Conservation (phyloP, 2,888 invertebrate species). For the Oscheius sp. region DNA sequence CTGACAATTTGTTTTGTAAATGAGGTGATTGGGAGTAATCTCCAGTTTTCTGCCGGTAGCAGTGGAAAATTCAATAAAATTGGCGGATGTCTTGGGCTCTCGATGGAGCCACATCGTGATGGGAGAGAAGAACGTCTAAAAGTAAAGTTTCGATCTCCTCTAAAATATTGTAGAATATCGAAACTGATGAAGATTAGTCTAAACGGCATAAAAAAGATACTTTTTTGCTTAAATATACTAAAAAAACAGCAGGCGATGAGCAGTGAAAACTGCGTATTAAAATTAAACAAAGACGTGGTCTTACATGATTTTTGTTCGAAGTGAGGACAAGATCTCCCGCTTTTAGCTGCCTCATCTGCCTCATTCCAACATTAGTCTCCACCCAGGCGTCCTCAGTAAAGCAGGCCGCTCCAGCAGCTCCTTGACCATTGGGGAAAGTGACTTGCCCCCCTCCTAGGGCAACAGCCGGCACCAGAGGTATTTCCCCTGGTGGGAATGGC, state of each 20-base stretch:
- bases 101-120: slow-evolving; percentile 7
- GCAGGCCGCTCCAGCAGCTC: slow-evolving; percentile 32
- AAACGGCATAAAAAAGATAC: slow-evolving; percentile 6
- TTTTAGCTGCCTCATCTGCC: neutral
- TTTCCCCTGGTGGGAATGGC: too few species aligned
- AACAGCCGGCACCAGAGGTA: too few species aligned
- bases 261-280: too few species aligned
- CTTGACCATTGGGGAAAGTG: neutral
- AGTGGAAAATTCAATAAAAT: slow-evolving; percentile 43
- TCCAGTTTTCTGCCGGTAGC: slow-evolving; percentile 40
- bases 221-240: neutral
- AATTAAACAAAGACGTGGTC: too few species aligned
- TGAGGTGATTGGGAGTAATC: slow-evolving; percentile 39
- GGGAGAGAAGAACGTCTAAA: slow-evolving; percentile 40
- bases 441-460: neutral
- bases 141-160: too few species aligned
- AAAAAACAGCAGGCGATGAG: too few species aligned
- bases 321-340: neutral
- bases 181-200: too few species aligned
- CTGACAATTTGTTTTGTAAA: slow-evolving; percentile 34
- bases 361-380: neutral
- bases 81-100: slow-evolving; percentile 34
- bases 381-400: neutral
- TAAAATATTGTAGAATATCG: too few species aligned
- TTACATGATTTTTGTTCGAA: neutral